Conservation (phyloP, 2,113 vertebrate species). For the Hippocampus abdominalis region DNA sequence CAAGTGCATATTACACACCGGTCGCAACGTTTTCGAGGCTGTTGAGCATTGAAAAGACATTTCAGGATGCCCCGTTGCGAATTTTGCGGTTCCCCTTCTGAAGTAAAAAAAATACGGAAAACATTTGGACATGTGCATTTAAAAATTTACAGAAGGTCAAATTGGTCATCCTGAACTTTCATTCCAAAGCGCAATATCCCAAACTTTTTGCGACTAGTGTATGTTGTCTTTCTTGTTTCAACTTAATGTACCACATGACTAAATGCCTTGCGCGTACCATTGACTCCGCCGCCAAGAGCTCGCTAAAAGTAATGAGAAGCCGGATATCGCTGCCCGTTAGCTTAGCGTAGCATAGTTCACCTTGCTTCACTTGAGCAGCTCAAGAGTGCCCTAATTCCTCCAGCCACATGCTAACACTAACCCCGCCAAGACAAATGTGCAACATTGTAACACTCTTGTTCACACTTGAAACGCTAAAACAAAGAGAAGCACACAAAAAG, state of each 20-base stretch:
- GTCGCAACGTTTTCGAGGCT: neutral
- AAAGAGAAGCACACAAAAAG: too few species aligned
- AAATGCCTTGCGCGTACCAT: neutral
- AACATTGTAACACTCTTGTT: neutral
- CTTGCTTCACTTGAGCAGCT: neutral
- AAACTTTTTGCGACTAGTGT: neutral
- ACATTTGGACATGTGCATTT: neutral
- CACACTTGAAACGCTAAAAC: too few species aligned
- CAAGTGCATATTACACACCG: neutral
- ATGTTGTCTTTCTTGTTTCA: neutral
- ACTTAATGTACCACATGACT: neutral
- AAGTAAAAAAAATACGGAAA: neutral
- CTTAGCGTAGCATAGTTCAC: neutral
- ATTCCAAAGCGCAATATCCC: neutral
- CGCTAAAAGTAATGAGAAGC: neutral
- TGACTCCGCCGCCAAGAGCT: neutral
- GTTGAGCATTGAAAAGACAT: neutral
- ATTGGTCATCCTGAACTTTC: neutral
- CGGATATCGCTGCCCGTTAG: neutral
- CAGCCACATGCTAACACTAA: neutral
- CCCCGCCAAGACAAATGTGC: neutral
- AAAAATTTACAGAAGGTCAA: neutral
- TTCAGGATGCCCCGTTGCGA: neutral
- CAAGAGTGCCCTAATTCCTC: neutral
- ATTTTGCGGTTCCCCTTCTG: neutral